Evolutionary conservation across 2,113 vertebrate species (phyloP).

Genomic region (Thryonomys swinderianus): DNA sequence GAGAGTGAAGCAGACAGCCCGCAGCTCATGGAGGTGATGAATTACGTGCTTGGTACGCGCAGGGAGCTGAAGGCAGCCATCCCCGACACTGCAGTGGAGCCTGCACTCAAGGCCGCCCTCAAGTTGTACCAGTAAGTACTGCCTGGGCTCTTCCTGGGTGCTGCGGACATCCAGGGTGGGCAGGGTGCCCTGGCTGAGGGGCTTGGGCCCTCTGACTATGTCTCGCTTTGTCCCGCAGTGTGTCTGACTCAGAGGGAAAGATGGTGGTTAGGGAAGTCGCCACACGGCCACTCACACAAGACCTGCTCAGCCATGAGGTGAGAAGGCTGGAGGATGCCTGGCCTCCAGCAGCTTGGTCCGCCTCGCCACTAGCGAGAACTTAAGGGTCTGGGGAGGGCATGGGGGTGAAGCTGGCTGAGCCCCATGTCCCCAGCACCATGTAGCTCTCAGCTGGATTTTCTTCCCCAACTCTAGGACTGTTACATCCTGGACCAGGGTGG

Average conservation of each 20-base stretch:
- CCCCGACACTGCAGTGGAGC: conserved; percentile 88
- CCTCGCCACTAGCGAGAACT: too few species aligned
- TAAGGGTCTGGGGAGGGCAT: rapidly evolving
- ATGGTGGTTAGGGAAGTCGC: conserved; percentile 91
- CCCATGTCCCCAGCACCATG: rapidly evolving
- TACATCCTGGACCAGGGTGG: conserved; percentile 93
- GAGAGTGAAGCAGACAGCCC: conserved; percentile 86
- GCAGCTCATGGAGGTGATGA: conserved; percentile 88
- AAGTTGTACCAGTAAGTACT: conserved; percentile 93
- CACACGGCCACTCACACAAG: conserved; percentile 88
- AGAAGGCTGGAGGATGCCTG: conserved; percentile 52
- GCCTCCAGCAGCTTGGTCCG: too few species aligned
- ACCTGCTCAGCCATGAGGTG: conserved; percentile 90
- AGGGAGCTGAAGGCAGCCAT: conserved; percentile 85
- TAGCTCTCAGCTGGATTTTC: background rate
- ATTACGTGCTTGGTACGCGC: conserved; percentile 85
- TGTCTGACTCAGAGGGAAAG: conserved; percentile 88
- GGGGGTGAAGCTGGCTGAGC: background rate
- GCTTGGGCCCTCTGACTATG: rapidly evolving
- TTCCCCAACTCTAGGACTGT: conserved; percentile 87
- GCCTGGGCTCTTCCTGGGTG: background rate
- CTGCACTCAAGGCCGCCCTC: conserved; percentile 85
- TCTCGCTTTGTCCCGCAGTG: conserved; percentile 67
- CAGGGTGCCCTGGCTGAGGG: background rate
- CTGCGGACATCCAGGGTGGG: background rate